These are phyloP conservation scores for Stenolophus ochropezus DNA, from an alignment of 2,888 invertebrate genomes.

Conservation along the genomic window DNA sequence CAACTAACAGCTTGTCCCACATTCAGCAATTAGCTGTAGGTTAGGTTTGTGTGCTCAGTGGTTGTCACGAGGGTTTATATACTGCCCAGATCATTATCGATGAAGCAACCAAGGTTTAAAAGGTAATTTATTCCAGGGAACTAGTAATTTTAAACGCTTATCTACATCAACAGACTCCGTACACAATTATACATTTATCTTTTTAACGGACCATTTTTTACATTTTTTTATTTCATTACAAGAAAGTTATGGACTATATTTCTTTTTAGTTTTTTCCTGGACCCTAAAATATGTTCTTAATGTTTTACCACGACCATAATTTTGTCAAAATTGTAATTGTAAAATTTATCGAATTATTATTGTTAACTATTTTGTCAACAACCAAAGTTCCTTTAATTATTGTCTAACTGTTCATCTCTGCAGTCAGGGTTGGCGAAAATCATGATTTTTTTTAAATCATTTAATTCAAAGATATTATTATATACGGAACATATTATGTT, in stretches of 20 bases:
- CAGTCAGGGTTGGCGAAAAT: too few relatives aligned
- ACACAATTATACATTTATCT: conserved; percentile 51
- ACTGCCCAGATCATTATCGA: conserved; percentile 53
- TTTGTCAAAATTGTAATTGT: too few relatives aligned
- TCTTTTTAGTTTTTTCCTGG: not conserved
- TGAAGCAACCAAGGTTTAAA: conserved; percentile 55
- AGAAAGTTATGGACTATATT: not conserved
- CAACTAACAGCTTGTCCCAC: not conserved
- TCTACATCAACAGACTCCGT: conserved; percentile 43
- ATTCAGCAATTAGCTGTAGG: not conserved
- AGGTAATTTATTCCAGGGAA: conserved; percentile 57
- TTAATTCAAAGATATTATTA: too few relatives aligned
- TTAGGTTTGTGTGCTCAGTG: not conserved
- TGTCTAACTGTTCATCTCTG: too few relatives aligned
- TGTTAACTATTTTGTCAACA: too few relatives aligned
- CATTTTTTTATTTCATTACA: not conserved
- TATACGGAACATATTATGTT: too few relatives aligned
- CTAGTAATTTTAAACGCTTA: conserved; percentile 58
- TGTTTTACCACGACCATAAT: too few relatives aligned
- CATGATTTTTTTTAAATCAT: too few relatives aligned
- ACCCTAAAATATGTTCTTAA: too few relatives aligned
- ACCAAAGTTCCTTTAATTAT: too few relatives aligned
- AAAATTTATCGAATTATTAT: too few relatives aligned
- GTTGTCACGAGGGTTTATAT: conserved; percentile 54
- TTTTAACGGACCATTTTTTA: conserved; percentile 52